Percentiles rank a stretch among this genome's conserved stretches.
Conservation (phyloP, 2,888 invertebrate genomes). For the Onthophagus sagittarius region DNA sequence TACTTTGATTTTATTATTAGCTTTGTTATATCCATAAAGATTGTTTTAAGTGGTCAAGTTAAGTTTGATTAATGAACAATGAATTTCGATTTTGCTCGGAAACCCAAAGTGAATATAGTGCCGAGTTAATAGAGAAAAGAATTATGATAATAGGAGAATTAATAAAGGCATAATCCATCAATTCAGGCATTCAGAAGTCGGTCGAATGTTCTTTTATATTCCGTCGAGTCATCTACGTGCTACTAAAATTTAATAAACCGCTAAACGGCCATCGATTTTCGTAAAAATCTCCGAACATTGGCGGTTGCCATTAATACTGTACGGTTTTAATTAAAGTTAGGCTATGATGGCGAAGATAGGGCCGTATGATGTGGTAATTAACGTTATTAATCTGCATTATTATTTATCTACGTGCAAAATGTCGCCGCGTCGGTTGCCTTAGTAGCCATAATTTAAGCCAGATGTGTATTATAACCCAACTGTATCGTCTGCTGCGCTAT, state of each 20-base stretch:
- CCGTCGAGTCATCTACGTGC: background rate
- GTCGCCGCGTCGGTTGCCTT: constrained; percentile 4
- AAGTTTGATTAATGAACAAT: background rate
- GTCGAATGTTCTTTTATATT: background rate
- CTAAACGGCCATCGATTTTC: background rate
- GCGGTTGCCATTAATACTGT: background rate
- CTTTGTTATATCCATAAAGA: background rate
- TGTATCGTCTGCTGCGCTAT: background rate
- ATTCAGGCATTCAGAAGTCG: background rate
- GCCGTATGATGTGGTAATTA: constrained; percentile 3
- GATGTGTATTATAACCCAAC: constrained; percentile 6
- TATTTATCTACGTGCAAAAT: constrained; percentile 12
- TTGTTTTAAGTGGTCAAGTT: background rate
- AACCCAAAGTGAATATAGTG: background rate
- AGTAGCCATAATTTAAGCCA: constrained; percentile 8
- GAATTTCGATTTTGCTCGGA: background rate
- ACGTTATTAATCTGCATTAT: constrained; percentile 12
- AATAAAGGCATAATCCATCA: background rate
- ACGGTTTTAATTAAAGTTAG: background rate
- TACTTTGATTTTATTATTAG: background rate
- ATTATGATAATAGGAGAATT: background rate
- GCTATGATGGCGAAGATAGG: background rate
- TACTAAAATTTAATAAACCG: background rate
- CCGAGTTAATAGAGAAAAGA: background rate
- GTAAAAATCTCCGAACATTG: background rate